Conservation (phyloP, 2,888 invertebrate species). For the Ophion slaviceki region DNA sequence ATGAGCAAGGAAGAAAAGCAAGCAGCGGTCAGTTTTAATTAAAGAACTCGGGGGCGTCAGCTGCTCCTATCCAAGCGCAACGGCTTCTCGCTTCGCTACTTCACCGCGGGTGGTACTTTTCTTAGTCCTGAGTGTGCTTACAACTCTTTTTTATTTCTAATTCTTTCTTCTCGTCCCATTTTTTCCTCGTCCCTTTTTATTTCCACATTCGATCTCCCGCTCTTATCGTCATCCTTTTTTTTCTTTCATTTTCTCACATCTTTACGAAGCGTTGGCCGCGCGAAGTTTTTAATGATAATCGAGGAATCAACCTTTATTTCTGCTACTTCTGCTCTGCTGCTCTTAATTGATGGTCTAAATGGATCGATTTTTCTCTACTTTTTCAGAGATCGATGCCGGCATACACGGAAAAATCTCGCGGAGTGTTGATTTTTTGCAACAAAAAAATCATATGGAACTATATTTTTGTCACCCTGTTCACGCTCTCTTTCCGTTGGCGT, state of each 20-base stretch:
- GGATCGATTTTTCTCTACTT: no score
- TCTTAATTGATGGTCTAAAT: no score
- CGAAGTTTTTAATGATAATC: not conserved
- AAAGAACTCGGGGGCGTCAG: conserved; percentile 82
- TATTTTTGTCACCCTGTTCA: not conserved
- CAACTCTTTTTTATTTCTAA: conserved; percentile 68
- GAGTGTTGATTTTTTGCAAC: not conserved
- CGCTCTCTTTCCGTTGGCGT: conserved; percentile 18
- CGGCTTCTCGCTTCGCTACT: conserved; percentile 71
- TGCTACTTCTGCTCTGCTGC: no score
- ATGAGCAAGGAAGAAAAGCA: conserved; percentile 75
- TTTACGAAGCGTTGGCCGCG: not conserved
- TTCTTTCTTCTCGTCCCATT: conserved; percentile 52
- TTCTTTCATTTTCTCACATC: conserved; percentile 10
- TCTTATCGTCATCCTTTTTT: conserved; percentile 32
- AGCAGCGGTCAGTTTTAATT: conserved; percentile 81
- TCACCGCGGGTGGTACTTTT: conserved; percentile 51
- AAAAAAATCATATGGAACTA: not conserved
- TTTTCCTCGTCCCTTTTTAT: conserved; percentile 47
- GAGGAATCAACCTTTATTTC: not conserved
- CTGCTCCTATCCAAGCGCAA: conserved; percentile 77
- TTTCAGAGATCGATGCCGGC: no score
- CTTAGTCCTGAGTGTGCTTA: conserved; percentile 57
- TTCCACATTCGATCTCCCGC: conserved; percentile 60
- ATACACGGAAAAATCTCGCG: not conserved